These are phyloP conservation scores for Percopsis omiscomaycus DNA, from an alignment of 2,797 vertebrate species.

Conservation along the genomic window DNA sequence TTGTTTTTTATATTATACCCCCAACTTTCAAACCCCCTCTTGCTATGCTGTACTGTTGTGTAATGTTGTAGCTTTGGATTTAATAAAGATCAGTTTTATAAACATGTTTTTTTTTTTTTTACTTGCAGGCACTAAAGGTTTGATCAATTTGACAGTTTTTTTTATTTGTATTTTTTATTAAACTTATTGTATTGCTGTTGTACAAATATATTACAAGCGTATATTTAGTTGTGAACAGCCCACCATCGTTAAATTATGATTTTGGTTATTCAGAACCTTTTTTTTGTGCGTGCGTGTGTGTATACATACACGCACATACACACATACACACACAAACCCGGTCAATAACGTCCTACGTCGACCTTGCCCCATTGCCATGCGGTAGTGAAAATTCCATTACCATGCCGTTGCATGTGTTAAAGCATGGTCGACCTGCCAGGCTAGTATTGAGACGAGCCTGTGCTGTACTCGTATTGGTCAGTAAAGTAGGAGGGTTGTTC, in stretches of 20 bases:
- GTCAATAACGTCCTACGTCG: neutral
- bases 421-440: conserved; percentile 41
- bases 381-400: conserved; percentile 35
- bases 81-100: conserved; percentile 80
- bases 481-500: conserved; percentile 63
- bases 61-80: conserved; percentile 68
- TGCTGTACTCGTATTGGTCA: conserved; percentile 51
- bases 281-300: too few species aligned
- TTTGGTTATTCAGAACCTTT: neutral
- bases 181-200: neutral
- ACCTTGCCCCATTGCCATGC: conserved; percentile 7
- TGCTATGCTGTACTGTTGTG: conserved; percentile 58
- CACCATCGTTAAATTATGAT: too few species aligned
- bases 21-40: conserved; percentile 31
- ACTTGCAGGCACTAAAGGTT: neutral
- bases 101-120: conserved; percentile 9
- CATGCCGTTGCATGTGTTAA: conserved; percentile 37
- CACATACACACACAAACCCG: too few species aligned
- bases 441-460: conserved; percentile 17
- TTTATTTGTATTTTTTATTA: neutral
- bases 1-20: conserved; percentile 40
- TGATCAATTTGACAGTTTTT: neutral
- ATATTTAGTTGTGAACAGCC: too few species aligned
- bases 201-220: too few species aligned
- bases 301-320: too few species aligned